Evolutionary conservation across 2,888 invertebrate genomes (phyloP), one percentile per base, ranked within the genome.

Genomic region (Aphrophora alni): DNA sequence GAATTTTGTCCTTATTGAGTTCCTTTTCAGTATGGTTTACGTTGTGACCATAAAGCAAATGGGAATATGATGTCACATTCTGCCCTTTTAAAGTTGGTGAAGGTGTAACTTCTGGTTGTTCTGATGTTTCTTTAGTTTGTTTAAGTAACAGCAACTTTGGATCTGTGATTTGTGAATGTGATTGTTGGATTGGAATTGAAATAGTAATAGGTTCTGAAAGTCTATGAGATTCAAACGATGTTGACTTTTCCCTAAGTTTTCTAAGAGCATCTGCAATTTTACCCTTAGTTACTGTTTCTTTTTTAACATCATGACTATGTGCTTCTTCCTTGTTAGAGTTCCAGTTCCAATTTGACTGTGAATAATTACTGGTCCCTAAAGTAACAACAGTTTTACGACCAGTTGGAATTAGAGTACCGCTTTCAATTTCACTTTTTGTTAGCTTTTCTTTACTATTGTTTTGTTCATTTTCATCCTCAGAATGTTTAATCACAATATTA

Each of bases 261-360:
- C 82, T 81, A 10, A 84, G 77, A 8, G 83, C 81, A 74, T 84
- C 83, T 17, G 81, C 81, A 17, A 84, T 82, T 75, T 81, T 83
- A 3, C 84, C 84, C 77, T 77, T 77, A 77, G 81, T 24, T 25
- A 75, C 51, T 24, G 68, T 51, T 59, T 80, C 75, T 83, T 81
- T 75, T 70, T 71, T 27, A 38, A 77, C 28, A 75, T 79, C n/a
- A 51, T 75, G 71, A 27, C 44, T 70, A 38, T 70, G 33, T 75
- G 69, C 12, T 72, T 78, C 14, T 78, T 82, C 68, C 59, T 59
- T 51, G 69, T 73, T 44, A 21, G 68, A 38, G 38, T 77, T 81
- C 78, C 78, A 75, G 25, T 69, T 75, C 77, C 75, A 77, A 44
- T 75, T 38, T 0, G 75, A 44, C 24, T 75, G 51, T 24, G 59